Percentiles rank a stretch among this genome's conserved stretches.
These are phyloP conservation scores for Hartigia nigra DNA, from an alignment of 2,888 invertebrate genomes.

Conservation along the genomic window DNA sequence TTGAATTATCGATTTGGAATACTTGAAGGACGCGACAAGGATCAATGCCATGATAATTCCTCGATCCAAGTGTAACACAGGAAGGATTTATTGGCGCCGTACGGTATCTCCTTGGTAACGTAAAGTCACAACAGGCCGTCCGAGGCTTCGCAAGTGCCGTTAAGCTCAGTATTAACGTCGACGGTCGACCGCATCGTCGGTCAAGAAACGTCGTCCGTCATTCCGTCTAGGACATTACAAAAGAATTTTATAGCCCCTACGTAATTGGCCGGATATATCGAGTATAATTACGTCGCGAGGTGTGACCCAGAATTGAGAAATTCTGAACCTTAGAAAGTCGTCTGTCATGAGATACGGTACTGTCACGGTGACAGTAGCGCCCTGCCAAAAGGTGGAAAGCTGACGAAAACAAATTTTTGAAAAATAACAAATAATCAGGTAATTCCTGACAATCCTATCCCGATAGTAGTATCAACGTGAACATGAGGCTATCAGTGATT, in stretches of 20 bases:
- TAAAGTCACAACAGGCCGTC: slow-evolving; percentile 38
- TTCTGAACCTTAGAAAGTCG: neutral
- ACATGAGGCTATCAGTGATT: neutral
- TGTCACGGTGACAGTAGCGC: neutral
- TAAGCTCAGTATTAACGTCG: neutral
- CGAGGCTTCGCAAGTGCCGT: neutral
- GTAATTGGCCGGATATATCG: neutral
- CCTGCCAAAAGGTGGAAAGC: neutral
- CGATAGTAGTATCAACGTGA: neutral
- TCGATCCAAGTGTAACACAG: slow-evolving; percentile 31
- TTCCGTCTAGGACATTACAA: neutral
- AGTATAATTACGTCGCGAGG: neutral
- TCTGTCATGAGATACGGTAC: neutral
- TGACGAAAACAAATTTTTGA: neutral
- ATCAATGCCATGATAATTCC: neutral
- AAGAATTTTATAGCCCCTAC: neutral
- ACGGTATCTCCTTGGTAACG: slow-evolving; percentile 44
- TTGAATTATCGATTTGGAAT: neutral
- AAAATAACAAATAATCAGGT: neutral
- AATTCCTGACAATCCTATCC: neutral
- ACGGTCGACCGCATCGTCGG: neutral
- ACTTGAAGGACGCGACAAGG: neutral
- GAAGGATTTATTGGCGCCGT: slow-evolving; percentile 6
- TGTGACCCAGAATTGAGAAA: neutral
- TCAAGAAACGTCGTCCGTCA: neutral